Percentiles rank a stretch among this genome's conserved stretches.
phyloP scores from a whole-genome alignment of 1,140 invertebrate species.

The Ceratoteleas bidentatus region DNA sequence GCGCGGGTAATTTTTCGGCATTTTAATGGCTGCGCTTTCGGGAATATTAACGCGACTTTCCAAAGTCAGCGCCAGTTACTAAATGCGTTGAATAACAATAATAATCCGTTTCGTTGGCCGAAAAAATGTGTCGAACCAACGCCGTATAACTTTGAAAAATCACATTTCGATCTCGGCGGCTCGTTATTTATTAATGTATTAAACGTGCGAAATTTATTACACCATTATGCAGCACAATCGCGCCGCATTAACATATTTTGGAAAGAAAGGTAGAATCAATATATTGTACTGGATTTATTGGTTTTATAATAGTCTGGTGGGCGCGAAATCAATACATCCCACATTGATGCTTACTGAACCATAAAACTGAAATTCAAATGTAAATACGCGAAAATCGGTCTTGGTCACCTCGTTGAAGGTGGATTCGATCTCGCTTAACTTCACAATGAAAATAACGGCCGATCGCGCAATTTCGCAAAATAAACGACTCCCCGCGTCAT shows the following conservation, averaged over 20 bases:
- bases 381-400: slow-evolving; percentile 47
- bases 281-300: slow-evolving; percentile 38
- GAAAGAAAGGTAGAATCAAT: slow-evolving; percentile 19
- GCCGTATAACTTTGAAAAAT: no score
- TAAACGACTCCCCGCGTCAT: no score
- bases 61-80: no score
- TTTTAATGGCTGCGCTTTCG: no score
- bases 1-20: no score
- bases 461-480: no score
- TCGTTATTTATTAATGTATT: slow-evolving; percentile 2
- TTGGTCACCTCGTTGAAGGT: slow-evolving; percentile 24
- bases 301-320: slow-evolving; percentile 22
- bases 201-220: slow-evolving; percentile 6
- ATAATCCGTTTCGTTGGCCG: no score
- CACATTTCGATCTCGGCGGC: background rate
- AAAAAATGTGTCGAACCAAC: no score
- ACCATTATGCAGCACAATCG: background rate
- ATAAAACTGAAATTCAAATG: slow-evolving; percentile 50
- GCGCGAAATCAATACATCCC: slow-evolving; percentile 34
- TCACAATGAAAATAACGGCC: no score
- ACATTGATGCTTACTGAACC: slow-evolving; percentile 30
- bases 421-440: slow-evolving; percentile 5
- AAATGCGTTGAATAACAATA: no score
- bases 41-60: no score
- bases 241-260: slow-evolving; percentile 11